Evolutionary conservation across 2,888 invertebrate species (phyloP), one percentile per base, ranked within the genome.

Genomic region (Tubulanus polymorphus): DNA sequence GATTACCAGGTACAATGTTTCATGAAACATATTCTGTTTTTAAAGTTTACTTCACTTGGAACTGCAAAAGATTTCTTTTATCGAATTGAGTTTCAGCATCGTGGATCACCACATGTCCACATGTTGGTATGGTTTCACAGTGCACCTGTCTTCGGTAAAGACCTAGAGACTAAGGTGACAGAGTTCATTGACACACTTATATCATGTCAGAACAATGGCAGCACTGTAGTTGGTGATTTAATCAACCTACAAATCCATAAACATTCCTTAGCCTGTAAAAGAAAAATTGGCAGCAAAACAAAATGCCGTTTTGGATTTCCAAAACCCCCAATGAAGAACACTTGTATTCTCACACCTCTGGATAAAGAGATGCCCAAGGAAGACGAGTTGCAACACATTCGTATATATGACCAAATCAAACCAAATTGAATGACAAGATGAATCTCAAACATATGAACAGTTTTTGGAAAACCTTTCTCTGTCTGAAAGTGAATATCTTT

Each of bases 61-160:
- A 35, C 20, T 32, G 26, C 52, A 23, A 12, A n/a, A 20, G 23
- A 55, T 5, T 37, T 32, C 32, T 53, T 53, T 50, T 28, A 25
- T 10, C 23, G 50, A 12, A 10, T 50, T n/a, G 48, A 50, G 50
- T 50, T 50, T 37, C 51, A 55, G 46, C 45, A 53, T 23, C 27
- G 52, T 15, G 52, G 48, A 12, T 46, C 47, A 8, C 55, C 55
- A 10, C 55, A 55, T 55, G 48, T 41, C 10, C 37, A 47, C 47
- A 35, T 37, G 15, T 29, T 55, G n/a, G 37, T 53, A 3, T 53
- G 51, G 55, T 27, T 55, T 12, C n/a, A 50, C 20, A 37, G 32
- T 26, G 26, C 23, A 23, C 50, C 50, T 27, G 20, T 20, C 8
- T n/a, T 12, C 15, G 50, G 23, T 12, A 28, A 32, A n/a, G 26